Evolutionary conservation across 2,888 invertebrate species (phyloP), one percentile per base, ranked within the genome.

Genomic region (Scaptomyza cyrtandrae): DNA sequence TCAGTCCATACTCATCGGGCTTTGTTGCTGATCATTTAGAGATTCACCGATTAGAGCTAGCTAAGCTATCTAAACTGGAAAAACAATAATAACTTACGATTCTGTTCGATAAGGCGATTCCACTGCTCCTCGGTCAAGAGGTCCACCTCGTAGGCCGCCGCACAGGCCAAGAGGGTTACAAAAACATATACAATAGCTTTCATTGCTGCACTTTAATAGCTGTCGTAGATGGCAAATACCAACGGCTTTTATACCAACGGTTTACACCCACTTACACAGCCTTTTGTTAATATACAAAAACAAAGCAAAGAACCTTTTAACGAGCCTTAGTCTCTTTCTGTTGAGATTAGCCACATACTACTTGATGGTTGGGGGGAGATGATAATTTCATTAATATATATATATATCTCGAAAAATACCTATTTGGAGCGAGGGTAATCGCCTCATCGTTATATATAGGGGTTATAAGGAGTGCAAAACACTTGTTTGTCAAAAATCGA

Each of bases 121-220:
- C 86, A 90, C 43, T 90, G 62, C 29, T 86, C 68, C 59, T 89
- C 86, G 49, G n/a, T 78, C 13, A 81, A 55, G 13, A 80, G 4
- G 11, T 86, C 84, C 35, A 84, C 71, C 14, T 90, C 88, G 24
- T 80, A 80, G 70, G 89, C 88, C 27, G 76, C 64, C 3, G 62
- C 70, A 39, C 63, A 78, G 71, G 84, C 89, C 71, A 88, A 57
- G 37, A 89, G 60, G 66, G 83, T 79, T 56, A 87, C 56, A 44
- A 88, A 78, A 54, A 82, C 53, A 56, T 70, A 73, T 1, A 75
- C 60, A 35, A 76, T 62, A 53, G 77, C 80, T 76, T 77, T 89
- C 81, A 71, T 88, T 70, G 72, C 33, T 57, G 41, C 24, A 49
- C 69, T 62, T 39, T 45, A 45, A 71, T 58, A 71, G 72, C 71